Percentiles rank a stretch among this genome's conserved stretches.
phyloP scores from a whole-genome alignment of 37 sponge, comb jelly and placozoan genomes.

The Aphrocallistes beatrix region DNA sequence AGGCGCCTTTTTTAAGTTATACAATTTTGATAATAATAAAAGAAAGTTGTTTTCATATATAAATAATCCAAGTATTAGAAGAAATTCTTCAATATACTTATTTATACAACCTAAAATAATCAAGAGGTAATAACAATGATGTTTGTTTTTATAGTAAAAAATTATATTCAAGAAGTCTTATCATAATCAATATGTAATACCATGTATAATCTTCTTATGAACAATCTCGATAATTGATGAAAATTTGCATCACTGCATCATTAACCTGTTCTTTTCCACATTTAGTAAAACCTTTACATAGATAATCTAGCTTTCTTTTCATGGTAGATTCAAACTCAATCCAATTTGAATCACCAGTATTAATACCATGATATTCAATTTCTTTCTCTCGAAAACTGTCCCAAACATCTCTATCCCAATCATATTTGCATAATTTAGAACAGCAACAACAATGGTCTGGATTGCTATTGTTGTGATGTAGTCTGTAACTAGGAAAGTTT shows the following conservation, averaged over 20 bases:
- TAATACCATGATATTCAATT: constrained; percentile 7
- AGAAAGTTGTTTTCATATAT: too few relatives aligned
- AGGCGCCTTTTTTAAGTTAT: too few relatives aligned
- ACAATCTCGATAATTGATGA: neutral
- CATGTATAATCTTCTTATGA: too few relatives aligned
- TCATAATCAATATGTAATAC: too few relatives aligned
- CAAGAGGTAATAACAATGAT: too few relatives aligned
- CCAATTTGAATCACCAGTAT: neutral
- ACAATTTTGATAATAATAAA: too few relatives aligned
- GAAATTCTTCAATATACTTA: too few relatives aligned
- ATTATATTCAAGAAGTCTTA: too few relatives aligned
- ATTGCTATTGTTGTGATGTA: neutral
- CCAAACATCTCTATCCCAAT: constrained; percentile 8
- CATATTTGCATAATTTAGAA: neutral
- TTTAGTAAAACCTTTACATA: neutral
- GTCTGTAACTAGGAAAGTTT: neutral
- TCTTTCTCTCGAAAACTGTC: neutral
- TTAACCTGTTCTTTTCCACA: constrained; percentile 15
- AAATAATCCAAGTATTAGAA: too few relatives aligned
- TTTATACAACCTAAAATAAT: too few relatives aligned
- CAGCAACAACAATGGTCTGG: constrained; percentile 11
- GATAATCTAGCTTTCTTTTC: constrained; percentile 1
- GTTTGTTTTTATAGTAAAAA: too few relatives aligned
- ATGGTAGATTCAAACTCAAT: neutral
- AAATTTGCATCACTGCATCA: neutral